Evolutionary conservation across 92 coral and sea anemone species (phyloP).

Genomic region (Isaurus tuberculatus): DNA sequence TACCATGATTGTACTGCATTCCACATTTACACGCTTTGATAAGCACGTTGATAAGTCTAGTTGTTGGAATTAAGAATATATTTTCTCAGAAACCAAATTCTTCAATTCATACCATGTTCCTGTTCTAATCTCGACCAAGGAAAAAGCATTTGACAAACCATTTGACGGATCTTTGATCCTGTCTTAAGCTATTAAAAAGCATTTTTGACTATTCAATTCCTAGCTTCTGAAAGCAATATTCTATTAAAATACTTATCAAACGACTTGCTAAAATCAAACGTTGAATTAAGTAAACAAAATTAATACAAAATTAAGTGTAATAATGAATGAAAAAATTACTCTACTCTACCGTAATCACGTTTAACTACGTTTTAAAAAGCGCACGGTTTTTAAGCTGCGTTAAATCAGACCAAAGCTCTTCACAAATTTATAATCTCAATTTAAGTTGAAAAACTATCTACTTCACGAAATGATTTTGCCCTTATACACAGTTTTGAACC

Average conservation of each 20-base stretch:
- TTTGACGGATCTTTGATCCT: slow-evolving; percentile 27
- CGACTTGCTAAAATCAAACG: neutral
- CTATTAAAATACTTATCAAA: neutral
- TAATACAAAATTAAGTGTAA: neutral
- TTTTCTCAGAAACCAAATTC: neutral
- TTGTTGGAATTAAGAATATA: neutral
- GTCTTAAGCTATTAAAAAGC: neutral
- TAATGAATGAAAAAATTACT: neutral
- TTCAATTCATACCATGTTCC: neutral
- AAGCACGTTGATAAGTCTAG: neutral
- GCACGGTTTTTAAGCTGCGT: slow-evolving; percentile 28
- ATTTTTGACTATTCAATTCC: neutral
- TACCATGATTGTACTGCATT: slow-evolving; percentile 12
- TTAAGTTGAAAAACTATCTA: neutral
- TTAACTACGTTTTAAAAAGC: neutral
- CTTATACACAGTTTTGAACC: neutral
- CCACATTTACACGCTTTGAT: neutral
- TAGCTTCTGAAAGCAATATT: slow-evolving; percentile 2
- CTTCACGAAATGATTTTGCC: neutral
- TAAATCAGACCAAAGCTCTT: too few relatives aligned
- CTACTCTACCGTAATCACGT: slow-evolving; percentile 20
- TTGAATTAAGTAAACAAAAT: neutral
- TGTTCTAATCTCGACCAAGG: neutral
- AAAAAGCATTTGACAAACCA: neutral
- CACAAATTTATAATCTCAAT: neutral